phyloP scores from a whole-genome alignment of 1,140 invertebrate genomes.

The Scaptomyza graminum region DNA sequence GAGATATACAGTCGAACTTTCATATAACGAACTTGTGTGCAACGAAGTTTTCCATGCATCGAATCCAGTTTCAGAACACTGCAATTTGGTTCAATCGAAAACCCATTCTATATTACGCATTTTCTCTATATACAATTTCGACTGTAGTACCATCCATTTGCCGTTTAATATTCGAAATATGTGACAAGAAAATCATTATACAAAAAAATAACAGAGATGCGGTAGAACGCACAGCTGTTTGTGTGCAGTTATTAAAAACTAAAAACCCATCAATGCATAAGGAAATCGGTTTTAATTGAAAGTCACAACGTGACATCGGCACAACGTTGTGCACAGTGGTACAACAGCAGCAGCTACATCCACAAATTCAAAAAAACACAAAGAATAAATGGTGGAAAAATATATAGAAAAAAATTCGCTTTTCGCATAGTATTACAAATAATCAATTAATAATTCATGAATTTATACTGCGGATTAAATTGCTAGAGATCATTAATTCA shows the following conservation, averaged over 20 bases:
- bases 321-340: conserved; percentile 12
- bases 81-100: too few species aligned
- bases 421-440: neutral
- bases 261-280: conserved; percentile 42
- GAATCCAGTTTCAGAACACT: too few species aligned
- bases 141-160: neutral
- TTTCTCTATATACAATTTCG: too few species aligned
- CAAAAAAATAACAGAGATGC: conserved; percentile 1
- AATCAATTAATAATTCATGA: neutral
- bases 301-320: conserved; percentile 6
- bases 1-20: too few species aligned
- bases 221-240: conserved; percentile 5
- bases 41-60: too few species aligned
- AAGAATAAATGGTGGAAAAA: too few species aligned
- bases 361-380: too few species aligned
- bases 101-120: too few species aligned
- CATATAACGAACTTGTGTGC: too few species aligned
- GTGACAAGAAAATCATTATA: neutral
- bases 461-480: neutral
- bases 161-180: conserved; percentile 18
- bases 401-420: neutral
- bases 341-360: neutral
- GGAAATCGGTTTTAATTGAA: conserved; percentile 55
- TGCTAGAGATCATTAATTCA: neutral
- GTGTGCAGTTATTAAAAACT: conserved; percentile 36